Percentiles rank a stretch among this genome's conserved stretches.
Conservation (phyloP, 2,113 vertebrate genomes). For the Promerops cafer region DNA sequence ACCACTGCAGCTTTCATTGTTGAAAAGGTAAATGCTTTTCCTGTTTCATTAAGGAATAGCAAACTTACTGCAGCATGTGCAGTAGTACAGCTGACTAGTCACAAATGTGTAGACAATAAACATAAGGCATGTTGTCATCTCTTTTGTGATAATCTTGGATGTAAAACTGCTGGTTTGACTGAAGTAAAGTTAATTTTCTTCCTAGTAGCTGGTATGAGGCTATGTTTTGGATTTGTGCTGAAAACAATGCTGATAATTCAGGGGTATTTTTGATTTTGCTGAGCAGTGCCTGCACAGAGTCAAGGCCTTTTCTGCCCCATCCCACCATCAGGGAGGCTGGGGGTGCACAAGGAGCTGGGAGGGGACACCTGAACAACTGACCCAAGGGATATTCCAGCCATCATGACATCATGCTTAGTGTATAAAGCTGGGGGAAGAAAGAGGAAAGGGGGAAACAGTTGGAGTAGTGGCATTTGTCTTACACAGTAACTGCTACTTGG, state of each 20-base stretch:
- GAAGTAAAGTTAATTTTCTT: not conserved
- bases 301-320: not conserved
- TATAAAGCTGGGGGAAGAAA: not conserved
- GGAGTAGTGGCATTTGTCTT: not conserved
- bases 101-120: not conserved
- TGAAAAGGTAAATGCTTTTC: not conserved
- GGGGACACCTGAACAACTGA: not conserved
- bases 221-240: not conserved
- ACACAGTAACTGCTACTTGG: accelerated
- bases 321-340: not conserved
- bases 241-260: not conserved
- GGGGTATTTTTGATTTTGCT: not conserved
- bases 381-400: not conserved
- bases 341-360: not conserved
- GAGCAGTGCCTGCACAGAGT: not conserved
- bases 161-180: not conserved
- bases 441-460: not conserved
- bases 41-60: not conserved
- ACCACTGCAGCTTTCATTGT: not conserved
- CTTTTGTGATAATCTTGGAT: not conserved
- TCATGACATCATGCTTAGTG: not conserved
- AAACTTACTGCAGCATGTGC: not conserved
- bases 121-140: not conserved
- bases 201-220: not conserved
- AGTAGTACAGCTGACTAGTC: not conserved